Evolutionary conservation across 2,113 vertebrate genomes (phyloP).

Genomic region (Bubo scandiacus): DNA sequence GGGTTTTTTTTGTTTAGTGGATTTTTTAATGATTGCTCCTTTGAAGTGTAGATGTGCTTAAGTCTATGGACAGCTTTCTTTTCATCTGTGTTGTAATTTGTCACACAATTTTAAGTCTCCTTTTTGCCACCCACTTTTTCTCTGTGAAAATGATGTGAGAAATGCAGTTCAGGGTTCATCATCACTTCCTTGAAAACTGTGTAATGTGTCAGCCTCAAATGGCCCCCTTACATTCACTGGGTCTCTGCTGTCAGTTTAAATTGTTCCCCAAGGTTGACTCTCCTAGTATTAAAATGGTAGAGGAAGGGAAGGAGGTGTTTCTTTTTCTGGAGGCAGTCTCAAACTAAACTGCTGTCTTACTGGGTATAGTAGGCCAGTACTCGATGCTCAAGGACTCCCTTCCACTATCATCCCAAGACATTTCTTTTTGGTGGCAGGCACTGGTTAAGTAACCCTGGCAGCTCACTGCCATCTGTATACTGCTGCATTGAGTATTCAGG

Average conservation of each 20-base stretch:
- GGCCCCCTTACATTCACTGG: not conserved
- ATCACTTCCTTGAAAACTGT: not conserved
- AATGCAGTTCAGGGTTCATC: not conserved
- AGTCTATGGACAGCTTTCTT: not conserved
- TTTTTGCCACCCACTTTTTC: not conserved
- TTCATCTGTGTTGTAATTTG: not conserved
- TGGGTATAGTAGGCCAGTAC: not conserved
- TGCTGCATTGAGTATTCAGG: not conserved
- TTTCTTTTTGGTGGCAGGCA: not conserved
- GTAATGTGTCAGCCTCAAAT: not conserved
- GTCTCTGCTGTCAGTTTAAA: not conserved
- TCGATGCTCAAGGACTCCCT: not conserved
- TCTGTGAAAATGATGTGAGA: not conserved
- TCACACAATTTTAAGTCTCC: not conserved
- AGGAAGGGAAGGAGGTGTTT: not conserved
- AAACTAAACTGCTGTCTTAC: not conserved
- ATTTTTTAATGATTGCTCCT: not conserved
- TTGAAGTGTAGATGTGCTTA: not conserved
- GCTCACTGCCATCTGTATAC: not conserved
- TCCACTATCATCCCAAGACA: not conserved
- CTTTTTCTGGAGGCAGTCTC: not conserved
- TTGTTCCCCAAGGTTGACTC: not conserved
- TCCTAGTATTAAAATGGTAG: not conserved
- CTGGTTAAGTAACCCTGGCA: not conserved
- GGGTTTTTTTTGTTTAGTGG: not conserved